Base-by-base conservation (phyloP, 2,797 vertebrate genomes). In the Allobates femoralis region DNA sequence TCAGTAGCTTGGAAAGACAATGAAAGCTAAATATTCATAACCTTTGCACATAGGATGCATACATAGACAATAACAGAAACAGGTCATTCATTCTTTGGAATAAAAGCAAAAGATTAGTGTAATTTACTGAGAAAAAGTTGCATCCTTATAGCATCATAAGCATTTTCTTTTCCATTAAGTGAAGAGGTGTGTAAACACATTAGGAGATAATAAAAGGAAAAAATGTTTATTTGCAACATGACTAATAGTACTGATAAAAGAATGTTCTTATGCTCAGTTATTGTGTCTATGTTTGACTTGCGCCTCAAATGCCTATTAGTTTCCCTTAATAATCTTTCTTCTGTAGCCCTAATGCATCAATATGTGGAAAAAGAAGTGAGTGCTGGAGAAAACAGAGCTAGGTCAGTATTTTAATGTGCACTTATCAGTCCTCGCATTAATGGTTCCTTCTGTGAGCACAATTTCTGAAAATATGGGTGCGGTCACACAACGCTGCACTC, bases 401-500 rank as follows among this genome's bases (percentile, higher is more conserved):
- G 78, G 85, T 64, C 26, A 53, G 37, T 67, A 46, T 82, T 80
- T 80, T 67, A 81, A 67, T 77, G 26, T 69, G 21, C 32, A 56
- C 60, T 83, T 69, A 86, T 69, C 60, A 53, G 30, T n/a, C 58
- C 46, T 2, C 51, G 37, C 66, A 87, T 84, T 83, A 83, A 62
- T 64, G 81, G 16, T 55, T 74, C 34, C 75, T 84, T 84, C 53
- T 79, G 58, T 74, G 75, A 73, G 64, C 78, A 73, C 81, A 26
- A 82, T 83, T 74, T 79, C 64, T 51, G 53, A 79, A 78, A 81
- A 81, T 85, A 76, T 81, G 78, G 78, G 78, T 78, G 82, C 83
- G 7, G 83, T 81, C 71, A 85, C 78, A 81, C 66, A 60, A 87
- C 67, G 71, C 46, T 85, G 83, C 87, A 58, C 67, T 66, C 77